Base-by-base conservation (phyloP, 2,888 invertebrate species). In the Oligia latruncula region DNA sequence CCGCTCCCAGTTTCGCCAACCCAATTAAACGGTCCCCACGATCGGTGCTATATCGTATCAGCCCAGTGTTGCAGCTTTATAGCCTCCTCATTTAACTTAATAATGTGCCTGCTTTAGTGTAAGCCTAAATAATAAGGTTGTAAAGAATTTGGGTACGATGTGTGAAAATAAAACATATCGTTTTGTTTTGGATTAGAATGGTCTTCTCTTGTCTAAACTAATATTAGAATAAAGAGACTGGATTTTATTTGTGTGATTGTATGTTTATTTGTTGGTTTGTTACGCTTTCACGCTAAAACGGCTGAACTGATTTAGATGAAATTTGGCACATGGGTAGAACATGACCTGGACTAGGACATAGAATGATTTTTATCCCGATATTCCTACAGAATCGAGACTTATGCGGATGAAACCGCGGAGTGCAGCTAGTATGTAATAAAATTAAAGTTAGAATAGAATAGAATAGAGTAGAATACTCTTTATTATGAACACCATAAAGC, bases 41-140 rank as follows among this genome's bases (percentile, higher is more conserved):
- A 91, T 90, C 90, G 90, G 95, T 95, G 95, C 93, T 92, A 93
- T 95, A 95, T 93, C 92, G 95, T 90, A 88, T 90, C 91, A 83
- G 83, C 88, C 90, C 87, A 87, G 88, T 90, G 68, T 66, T 76
- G 75, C 65, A 23, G 35, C 35, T 91, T 92, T 87, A 87, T 82
- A 71, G 20, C 70, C 78, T 79, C 67, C 85, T 87, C 84, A 87
- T 89, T 88, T 83, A 84, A 89, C 79, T 80, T 89, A 88, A 89
- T 88, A 81, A 87, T 70, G 79, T 78, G 75, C 62, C 80, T 83
- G 79, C 23, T 83, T 81, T 78, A 71, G 49, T 71, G 46, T 83
- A 58, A 68, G 71, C 58, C 43, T 49, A 71, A 85, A 83, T 82
- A 80, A 82, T 80, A 75, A 68, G 23, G 55, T 43, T 71, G n/a